A percentile compares a stretch with the other conserved stretches of the same genome.
phyloP scores from a whole-genome alignment of 2,113 vertebrate genomes.

The Centropus unirufus region DNA sequence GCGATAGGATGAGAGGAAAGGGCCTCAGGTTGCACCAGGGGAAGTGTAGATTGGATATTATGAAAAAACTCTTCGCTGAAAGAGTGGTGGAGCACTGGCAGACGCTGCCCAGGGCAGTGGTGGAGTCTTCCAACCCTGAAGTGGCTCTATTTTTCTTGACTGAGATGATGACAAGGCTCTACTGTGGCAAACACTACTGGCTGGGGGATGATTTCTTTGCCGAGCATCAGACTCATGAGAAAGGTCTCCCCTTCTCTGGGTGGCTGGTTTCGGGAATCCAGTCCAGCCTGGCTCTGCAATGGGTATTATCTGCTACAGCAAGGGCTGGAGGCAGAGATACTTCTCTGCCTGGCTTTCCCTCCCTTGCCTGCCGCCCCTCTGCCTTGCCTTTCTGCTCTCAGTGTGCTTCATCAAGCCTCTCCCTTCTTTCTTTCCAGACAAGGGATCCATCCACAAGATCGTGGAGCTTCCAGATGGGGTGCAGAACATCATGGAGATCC shows the following conservation, averaged over 20 bases:
- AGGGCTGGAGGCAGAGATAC: background rate
- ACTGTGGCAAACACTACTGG: background rate
- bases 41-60: too few species aligned
- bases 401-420: background rate
- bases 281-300: too few species aligned
- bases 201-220: background rate
- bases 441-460: slow-evolving; percentile 80
- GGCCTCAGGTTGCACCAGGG: too few species aligned
- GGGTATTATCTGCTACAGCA: background rate
- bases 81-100: too few species aligned
- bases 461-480: background rate
- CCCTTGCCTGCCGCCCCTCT: background rate
- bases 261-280: background rate
- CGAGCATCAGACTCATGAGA: background rate
- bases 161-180: background rate
- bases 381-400: background rate
- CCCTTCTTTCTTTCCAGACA: slow-evolving; percentile 59
- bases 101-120: too few species aligned
- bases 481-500: slow-evolving; percentile 79
- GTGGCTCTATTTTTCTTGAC: too few species aligned
- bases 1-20: too few species aligned
- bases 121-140: too few species aligned
- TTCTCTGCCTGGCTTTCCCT: background rate
- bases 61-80: too few species aligned
- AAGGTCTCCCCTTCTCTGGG: background rate